These are phyloP conservation scores for Loriculus beryllinus DNA, from an alignment of 2,797 vertebrate genomes.

Conservation along the genomic window DNA sequence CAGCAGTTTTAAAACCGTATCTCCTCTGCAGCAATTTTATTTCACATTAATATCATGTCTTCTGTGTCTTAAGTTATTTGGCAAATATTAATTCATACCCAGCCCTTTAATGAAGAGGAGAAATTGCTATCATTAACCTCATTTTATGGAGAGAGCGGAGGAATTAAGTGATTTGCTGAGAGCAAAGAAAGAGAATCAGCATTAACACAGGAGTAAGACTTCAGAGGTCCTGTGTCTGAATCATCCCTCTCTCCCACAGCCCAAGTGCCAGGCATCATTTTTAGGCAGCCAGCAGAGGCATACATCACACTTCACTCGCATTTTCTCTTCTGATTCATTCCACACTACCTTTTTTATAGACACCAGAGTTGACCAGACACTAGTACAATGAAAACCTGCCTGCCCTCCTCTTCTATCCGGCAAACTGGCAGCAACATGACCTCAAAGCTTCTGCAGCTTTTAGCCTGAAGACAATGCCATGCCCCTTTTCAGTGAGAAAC, in stretches of 20 bases:
- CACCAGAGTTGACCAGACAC: not conserved
- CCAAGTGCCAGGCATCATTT: not conserved
- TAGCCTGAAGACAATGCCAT: fast-evolving
- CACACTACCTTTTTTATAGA: not conserved
- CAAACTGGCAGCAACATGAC: fast-evolving
- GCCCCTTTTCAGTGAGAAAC: fast-evolving
- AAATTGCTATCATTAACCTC: not conserved
- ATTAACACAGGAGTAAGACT: not conserved
- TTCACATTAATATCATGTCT: not conserved
- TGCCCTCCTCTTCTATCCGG: not conserved
- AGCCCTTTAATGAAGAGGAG: not conserved
- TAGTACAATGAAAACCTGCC: not conserved
- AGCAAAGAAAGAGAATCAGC: not conserved
- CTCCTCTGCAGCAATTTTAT: not conserved
- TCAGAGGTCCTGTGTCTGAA: not conserved
- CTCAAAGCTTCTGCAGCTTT: not conserved
- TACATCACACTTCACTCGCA: fast-evolving
- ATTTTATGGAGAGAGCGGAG: not conserved
- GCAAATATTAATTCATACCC: not conserved
- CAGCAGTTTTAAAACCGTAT: not conserved
- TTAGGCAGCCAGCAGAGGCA: not conserved
- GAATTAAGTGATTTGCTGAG: not conserved
- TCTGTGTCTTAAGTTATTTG: not conserved
- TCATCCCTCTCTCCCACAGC: not conserved
- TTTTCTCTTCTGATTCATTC: not conserved